These are phyloP conservation scores for Fissipunctia ypsillon DNA, from an alignment of 2,888 invertebrate genomes.

Conservation along the genomic window DNA sequence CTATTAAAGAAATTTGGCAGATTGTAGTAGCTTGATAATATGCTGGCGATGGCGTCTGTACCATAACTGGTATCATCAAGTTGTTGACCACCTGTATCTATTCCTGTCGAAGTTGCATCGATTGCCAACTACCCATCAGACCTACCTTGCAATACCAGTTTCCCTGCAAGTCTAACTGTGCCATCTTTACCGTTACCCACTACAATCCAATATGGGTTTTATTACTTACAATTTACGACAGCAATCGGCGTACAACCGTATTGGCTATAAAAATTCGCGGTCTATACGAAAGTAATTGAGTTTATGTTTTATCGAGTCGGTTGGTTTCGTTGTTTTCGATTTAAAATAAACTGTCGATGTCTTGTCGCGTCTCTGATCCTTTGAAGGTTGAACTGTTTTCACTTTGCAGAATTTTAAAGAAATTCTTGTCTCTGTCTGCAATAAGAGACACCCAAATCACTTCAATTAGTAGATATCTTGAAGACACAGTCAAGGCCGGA, in stretches of 20 bases:
- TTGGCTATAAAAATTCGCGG: constrained; percentile 62
- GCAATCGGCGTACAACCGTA: constrained; percentile 59
- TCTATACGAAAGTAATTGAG: constrained; percentile 54
- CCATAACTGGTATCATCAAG: constrained; percentile 59
- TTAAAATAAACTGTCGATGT: constrained; percentile 19
- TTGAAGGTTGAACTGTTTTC: background rate
- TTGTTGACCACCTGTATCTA: constrained; percentile 61
- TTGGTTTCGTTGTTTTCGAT: constrained; percentile 41
- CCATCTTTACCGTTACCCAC: constrained; percentile 68
- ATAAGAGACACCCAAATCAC: background rate
- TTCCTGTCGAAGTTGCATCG: constrained; percentile 66
- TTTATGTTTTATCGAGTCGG: constrained; percentile 57
- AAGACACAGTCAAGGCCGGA: background rate
- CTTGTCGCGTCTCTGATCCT: background rate
- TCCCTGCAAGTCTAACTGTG: constrained; percentile 67
- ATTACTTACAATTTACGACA: constrained; percentile 59
- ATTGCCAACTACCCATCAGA: constrained; percentile 61
- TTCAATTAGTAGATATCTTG: background rate
- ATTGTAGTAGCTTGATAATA: too few species aligned
- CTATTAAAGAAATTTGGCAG: too few species aligned
- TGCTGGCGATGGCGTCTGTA: too few species aligned
- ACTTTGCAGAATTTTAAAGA: background rate
- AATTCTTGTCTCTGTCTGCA: background rate
- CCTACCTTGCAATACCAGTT: constrained; percentile 69
- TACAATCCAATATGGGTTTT: constrained; percentile 63